A percentile compares a stretch with the other conserved stretches of the same genome.
Conservation (phyloP, 2,113 vertebrate species). For the Alligator mississippiensis region DNA sequence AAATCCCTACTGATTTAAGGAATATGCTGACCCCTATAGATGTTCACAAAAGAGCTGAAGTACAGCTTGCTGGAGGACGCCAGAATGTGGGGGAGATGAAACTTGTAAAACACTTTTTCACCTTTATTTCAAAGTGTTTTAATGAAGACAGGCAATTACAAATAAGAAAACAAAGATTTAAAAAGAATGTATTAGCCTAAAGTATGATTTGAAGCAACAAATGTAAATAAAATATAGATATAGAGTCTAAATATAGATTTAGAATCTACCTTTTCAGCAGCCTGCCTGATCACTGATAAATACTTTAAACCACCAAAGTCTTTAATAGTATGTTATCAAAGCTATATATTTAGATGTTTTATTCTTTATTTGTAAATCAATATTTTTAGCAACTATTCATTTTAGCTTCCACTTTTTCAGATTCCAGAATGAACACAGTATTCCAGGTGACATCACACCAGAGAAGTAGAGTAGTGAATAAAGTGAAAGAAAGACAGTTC, state of each 20-base stretch:
- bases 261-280: neutral
- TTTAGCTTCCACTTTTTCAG: neutral
- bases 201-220: neutral
- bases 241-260: neutral
- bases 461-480: too few relatives aligned
- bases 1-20: neutral
- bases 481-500: too few relatives aligned
- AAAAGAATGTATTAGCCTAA: neutral
- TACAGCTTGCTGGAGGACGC: neutral
- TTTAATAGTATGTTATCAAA: neutral
- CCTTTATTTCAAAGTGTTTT: neutral
- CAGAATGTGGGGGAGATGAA: neutral
- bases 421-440: neutral
- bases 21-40: too few relatives aligned
- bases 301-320: neutral
- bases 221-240: neutral
- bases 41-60: neutral
- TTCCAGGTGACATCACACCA: too few relatives aligned
- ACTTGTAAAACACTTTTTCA: neutral
- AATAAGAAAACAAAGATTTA: neutral
- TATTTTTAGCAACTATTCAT: neutral
- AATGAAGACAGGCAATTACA: neutral
- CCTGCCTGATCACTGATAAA: neutral
- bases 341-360: neutral
- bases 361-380: neutral